phyloP scores from a whole-genome alignment of 2,113 vertebrate species.

The Gambusia affinis region DNA sequence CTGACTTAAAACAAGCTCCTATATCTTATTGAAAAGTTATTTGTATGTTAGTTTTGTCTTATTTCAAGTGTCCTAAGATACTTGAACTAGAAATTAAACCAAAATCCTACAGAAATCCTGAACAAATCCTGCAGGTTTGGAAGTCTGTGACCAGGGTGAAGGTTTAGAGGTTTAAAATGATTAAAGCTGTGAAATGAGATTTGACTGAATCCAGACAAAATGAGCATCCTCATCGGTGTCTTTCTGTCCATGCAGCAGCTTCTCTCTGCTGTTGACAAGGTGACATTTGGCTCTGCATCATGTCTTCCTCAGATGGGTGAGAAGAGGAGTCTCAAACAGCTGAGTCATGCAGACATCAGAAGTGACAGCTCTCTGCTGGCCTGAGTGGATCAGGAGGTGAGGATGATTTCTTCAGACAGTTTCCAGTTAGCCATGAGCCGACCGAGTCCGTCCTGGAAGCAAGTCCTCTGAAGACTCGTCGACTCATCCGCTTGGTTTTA shows the following conservation, averaged over 20 bases:
- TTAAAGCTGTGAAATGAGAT: not conserved
- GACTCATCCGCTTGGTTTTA: not conserved
- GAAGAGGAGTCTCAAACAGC: slow-evolving; percentile 7
- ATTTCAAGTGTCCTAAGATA: too few relatives aligned
- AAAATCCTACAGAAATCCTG: not conserved
- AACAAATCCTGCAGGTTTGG: not conserved
- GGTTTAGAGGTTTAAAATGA: not conserved
- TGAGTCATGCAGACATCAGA: slow-evolving; percentile 31
- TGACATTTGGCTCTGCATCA: not conserved
- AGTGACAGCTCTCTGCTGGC: slow-evolving; percentile 32
- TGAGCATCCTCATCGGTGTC: slow-evolving; percentile 2
- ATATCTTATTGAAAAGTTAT: too few relatives aligned
- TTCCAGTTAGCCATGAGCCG: slow-evolving; percentile 7
- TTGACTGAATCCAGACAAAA: not conserved
- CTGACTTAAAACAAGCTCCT: too few relatives aligned
- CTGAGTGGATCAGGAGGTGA: slow-evolving; percentile 17
- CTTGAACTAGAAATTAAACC: too few relatives aligned
- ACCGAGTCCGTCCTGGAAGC: not conserved
- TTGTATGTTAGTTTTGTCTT: too few relatives aligned
- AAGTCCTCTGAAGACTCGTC: not conserved
- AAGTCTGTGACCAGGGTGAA: not conserved
- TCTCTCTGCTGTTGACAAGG: not conserved
- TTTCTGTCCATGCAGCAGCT: not conserved
- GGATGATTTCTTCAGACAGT: slow-evolving; percentile 40
- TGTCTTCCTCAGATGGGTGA: not conserved